Evolutionary conservation across 2,797 vertebrate genomes (phyloP), one percentile per base, ranked within the genome.

Genomic region (Apogon hyalosoma): DNA sequence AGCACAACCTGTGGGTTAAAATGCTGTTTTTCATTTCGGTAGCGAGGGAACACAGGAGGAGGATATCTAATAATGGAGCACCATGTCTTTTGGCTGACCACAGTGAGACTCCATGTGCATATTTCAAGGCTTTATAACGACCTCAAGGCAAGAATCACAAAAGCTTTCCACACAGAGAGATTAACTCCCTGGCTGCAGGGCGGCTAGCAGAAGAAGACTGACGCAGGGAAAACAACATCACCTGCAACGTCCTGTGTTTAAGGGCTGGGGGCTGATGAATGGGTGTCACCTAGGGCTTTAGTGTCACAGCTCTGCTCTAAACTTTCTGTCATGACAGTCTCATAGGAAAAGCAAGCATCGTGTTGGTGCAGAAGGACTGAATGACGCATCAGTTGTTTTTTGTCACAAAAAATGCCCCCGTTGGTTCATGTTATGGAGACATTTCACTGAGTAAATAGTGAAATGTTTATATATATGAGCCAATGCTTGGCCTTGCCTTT

Each of bases 371-470:
- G 55, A 41, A 49, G 41, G 47, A 63, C 57, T 38, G 52, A 74
- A 54, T 48, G 57, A 77, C 16, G 18, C 55, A 43, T 58, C 7
- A 5, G 10, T 36, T 24, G 43, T 59, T 75, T 81, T 24, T 72
- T 47, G 75, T 63, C 36, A 54, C 19, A 49, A 79, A 85, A 86
- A 58, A 39, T 59, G 69, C 50, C 56, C 80, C 64, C 45, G 21
- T 36, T 12, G 49, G 33, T 75, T 70, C 2, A 7, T 46, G 40
- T 46, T 11, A 11, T 3, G 64, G 61, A 0, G n/a, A 45, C 56
- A 61, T 55, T 76, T 75, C 69, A 54, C 50, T 11, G 51, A 6
- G 51, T 75, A 79, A 81, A 87, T 75, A 77, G 24, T 3, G 19
- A 21, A 21, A 21, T 21, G 19, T 21, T 21, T 21, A 21, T 21